These are phyloP conservation scores for Metaphire vulgaris DNA, from an alignment of 1,140 invertebrate species.

Conservation along the genomic window DNA sequence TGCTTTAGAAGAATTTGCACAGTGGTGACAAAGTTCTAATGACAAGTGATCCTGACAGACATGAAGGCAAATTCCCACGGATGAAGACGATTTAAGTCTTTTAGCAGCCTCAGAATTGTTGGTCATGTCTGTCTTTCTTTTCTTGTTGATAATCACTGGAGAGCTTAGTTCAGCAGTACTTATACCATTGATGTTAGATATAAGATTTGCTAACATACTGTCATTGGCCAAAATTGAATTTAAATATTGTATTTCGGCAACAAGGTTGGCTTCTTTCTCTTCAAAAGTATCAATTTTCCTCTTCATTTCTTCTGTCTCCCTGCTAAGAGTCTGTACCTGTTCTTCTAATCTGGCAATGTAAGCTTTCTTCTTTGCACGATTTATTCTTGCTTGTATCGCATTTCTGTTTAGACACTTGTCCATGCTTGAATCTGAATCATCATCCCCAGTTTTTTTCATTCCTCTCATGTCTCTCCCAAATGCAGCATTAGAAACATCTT, in stretches of 20 bases:
- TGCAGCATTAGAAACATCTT: neutral
- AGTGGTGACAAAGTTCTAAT: constrained; percentile 43
- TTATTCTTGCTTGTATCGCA: constrained; percentile 28
- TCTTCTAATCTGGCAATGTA: constrained; percentile 41
- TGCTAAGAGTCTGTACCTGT: constrained; percentile 35
- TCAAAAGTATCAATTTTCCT: constrained; percentile 29
- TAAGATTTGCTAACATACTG: constrained; percentile 39
- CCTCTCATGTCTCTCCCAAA: neutral
- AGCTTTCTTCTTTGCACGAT: constrained; percentile 45
- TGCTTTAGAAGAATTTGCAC: constrained; percentile 31
- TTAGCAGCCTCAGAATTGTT: constrained; percentile 34
- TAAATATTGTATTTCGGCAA: constrained; percentile 42
- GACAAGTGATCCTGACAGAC: constrained; percentile 41
- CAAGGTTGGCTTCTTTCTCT: constrained; percentile 31
- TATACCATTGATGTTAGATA: constrained; percentile 43
- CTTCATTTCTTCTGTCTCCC: constrained; percentile 36
- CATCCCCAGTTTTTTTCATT: neutral
- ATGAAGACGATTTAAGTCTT: constrained; percentile 2
- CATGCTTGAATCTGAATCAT: neutral
- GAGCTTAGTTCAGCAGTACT: constrained; percentile 39
- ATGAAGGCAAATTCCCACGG: constrained; percentile 45
- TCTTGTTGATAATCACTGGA: constrained; percentile 28
- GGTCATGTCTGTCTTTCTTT: constrained; percentile 32
- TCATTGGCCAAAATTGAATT: constrained; percentile 45
- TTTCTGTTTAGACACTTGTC: neutral